Base-by-base conservation (phyloP, 2,113 vertebrate species). In the Ammodytes marinus region DNA sequence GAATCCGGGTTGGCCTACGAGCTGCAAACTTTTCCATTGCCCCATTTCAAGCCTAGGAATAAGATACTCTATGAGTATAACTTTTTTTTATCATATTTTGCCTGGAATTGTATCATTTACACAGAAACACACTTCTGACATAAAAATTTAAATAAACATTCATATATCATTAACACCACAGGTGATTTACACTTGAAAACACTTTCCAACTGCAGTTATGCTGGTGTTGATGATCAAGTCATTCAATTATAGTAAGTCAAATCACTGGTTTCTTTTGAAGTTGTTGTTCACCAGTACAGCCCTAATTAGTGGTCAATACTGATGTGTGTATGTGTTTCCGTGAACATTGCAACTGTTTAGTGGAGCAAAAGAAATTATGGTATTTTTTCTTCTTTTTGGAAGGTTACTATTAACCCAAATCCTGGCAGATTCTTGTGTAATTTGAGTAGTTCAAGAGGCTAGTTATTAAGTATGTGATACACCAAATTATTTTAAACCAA, bases 341-440 rank as follows among this genome's bases (percentile, higher is more conserved):
- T 27, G 27, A 27, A 27, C 58, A 59, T 43, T 65, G 11, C 52
- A 42, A 64, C 47, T 43, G 58, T 61, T 71, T 45, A 69, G 57
- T 43, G 43, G 45, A 64, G 61, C 79, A 71, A 1, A 79, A 69
- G 65, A 79, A 86, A 86, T 60, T 73, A 83, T 65, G 82, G 13
- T 80, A 60, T n/a, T 6, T 60, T 80, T 10, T 11, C 83, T 10
- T 11, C 83, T 74, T 70, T 74, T 81, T 46, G 9, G 1, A 35
- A 76, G 55, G 61, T 76, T 75, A 55, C 15, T 12, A 35, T 11
- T 42, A 19, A 3, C 13, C 47, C 15, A 52, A 77, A 66, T 78
- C 63, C 64, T 52, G 69, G 68, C 71, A 63, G 68, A 68, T 82
- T 79, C 57, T 86, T 82, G 75, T 70, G 73, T 63, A 69, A 81